Evolutionary conservation across 2,797 vertebrate species (phyloP).

Genomic region (Tokudaia muenninki): DNA sequence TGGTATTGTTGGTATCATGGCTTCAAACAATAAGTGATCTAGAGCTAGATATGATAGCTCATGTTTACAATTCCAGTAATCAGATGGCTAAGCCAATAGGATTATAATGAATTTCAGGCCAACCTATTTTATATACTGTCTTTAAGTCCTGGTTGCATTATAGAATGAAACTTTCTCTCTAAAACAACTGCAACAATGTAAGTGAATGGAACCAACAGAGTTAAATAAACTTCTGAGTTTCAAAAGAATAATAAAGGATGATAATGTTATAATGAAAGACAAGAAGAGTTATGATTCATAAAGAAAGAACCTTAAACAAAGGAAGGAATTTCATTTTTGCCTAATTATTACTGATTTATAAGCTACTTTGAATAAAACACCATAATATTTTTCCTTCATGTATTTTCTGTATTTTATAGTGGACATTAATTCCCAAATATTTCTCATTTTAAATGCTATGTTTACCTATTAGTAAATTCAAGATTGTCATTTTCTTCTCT

Average conservation of each 20-base stretch:
- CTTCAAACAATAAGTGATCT: not conserved
- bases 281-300: not conserved
- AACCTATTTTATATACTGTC: not conserved
- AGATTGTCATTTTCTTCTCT: not conserved
- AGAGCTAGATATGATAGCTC: not conserved
- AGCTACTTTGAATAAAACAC: not conserved
- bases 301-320: not conserved
- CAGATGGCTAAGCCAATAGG: not conserved
- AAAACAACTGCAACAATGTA: not conserved
- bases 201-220: not conserved
- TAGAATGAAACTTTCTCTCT: not conserved
- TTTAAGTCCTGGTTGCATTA: not conserved
- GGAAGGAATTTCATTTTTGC: not conserved
- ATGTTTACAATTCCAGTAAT: not conserved
- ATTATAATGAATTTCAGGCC: not conserved
- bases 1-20: not conserved
- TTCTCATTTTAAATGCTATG: not conserved
- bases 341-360: not conserved
- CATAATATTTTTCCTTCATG: not conserved
- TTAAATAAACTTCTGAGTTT: not conserved
- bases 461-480: not conserved
- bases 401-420: not conserved
- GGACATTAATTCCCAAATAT: not conserved
- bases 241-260: not conserved
- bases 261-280: not conserved